Evolutionary conservation across 2,113 vertebrate genomes (phyloP).

Genomic region (Dolichotis patagonum): DNA sequence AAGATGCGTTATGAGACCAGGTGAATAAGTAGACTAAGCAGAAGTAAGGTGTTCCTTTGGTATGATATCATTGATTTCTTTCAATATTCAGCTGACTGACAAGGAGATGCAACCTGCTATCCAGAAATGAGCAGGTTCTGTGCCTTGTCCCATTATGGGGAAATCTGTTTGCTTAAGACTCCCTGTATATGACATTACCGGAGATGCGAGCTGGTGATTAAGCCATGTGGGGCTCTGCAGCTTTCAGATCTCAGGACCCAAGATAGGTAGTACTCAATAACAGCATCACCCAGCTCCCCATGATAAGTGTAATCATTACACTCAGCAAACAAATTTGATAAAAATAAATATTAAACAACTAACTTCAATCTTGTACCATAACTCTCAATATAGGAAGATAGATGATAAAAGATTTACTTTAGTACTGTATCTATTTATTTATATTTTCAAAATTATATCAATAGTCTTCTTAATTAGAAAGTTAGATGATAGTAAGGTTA

Average conservation of each 20-base stretch:
- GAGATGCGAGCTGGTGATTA: neutral
- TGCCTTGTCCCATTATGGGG: neutral
- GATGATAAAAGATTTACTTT: neutral
- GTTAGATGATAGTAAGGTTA: neutral
- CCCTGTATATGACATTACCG: accelerated
- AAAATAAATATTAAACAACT: neutral
- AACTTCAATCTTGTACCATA: neutral
- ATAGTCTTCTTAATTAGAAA: neutral
- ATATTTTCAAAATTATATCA: neutral
- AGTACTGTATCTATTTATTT: neutral
- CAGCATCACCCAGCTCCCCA: neutral
- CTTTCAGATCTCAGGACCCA: neutral
- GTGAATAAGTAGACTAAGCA: neutral
- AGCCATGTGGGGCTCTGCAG: neutral
- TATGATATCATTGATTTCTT: neutral
- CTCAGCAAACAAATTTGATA: neutral
- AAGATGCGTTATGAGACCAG: neutral
- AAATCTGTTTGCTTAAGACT: too few relatives aligned
- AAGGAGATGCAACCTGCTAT: neutral
- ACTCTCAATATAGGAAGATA: neutral
- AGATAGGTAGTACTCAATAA: neutral
- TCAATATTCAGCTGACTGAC: neutral
- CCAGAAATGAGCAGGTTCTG: neutral
- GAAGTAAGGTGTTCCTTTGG: neutral
- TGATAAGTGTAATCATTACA: neutral